Conservation (phyloP, 1,140 invertebrate genomes). For the Amyelois transitella region DNA sequence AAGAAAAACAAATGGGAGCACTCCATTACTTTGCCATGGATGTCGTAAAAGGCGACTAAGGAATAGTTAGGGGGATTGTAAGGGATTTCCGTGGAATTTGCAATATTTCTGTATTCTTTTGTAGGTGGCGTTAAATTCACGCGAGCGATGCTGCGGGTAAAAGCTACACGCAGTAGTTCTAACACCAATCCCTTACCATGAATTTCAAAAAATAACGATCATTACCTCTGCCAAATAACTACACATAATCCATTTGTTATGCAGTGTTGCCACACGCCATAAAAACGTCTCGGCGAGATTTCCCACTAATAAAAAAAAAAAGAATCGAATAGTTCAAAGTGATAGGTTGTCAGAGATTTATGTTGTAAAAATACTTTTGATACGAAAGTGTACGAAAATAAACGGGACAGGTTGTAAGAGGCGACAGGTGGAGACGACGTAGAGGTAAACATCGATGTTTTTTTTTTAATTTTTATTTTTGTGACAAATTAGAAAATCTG, state of each 20-base stretch:
- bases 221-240: not conserved
- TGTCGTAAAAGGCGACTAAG: too few relatives aligned
- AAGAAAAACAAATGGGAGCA: too few relatives aligned
- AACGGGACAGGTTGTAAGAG: not conserved
- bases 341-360: not conserved
- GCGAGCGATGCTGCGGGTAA: too few relatives aligned
- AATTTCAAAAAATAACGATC: not conserved
- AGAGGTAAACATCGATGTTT: not conserved
- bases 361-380: not conserved
- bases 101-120: too few relatives aligned
- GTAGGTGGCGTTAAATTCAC: too few relatives aligned
- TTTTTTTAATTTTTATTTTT: not conserved
- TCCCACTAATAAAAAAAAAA: not conserved
- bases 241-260: not conserved
- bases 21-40: too few relatives aligned
- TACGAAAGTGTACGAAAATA: not conserved
- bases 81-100: too few relatives aligned
- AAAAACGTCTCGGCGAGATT: not conserved
- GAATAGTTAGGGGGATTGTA: too few relatives aligned
- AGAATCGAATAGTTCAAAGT: not conserved
- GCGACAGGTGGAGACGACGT: not conserved
- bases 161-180: too few relatives aligned
- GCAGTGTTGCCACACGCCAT: not conserved
- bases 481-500: too few relatives aligned
- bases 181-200: too few relatives aligned